These are phyloP conservation scores for Prosopocoilus inquinatus DNA, from an alignment of 2,888 invertebrate genomes.

Conservation along the genomic window DNA sequence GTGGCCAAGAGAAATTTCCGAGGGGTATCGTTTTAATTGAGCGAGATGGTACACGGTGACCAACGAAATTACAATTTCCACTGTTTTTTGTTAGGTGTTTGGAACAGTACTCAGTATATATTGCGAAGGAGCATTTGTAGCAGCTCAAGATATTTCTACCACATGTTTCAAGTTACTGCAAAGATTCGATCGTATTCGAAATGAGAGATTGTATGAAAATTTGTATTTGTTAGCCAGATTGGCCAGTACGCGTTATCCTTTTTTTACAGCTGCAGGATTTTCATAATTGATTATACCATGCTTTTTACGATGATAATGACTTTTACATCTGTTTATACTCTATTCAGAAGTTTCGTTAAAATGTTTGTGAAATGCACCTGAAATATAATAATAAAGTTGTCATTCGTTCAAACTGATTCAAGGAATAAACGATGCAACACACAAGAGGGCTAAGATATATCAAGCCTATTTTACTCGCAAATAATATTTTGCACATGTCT, in stretches of 20 bases:
- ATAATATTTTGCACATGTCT: no score
- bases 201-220: neutral
- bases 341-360: no score
- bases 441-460: no score
- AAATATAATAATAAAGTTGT: no score
- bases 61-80: neutral
- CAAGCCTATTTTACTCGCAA: no score
- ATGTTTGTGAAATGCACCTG: no score
- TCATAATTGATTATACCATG: conserved; percentile 4
- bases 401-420: no score
- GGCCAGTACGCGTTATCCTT: neutral
- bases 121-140: neutral
- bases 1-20: no score
- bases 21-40: no score
- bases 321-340: no score
- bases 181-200: neutral
- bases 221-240: conserved; percentile 7
- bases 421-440: no score
- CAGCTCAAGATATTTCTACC: neutral
- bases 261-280: conserved; percentile 8
- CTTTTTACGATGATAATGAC: neutral
- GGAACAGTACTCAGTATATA: neutral
- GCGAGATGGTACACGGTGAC: neutral
- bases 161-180: conserved; percentile 7
- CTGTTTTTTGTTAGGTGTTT: neutral